Base-by-base conservation (phyloP, 2,888 invertebrate genomes). In the Morpho helenor region DNA sequence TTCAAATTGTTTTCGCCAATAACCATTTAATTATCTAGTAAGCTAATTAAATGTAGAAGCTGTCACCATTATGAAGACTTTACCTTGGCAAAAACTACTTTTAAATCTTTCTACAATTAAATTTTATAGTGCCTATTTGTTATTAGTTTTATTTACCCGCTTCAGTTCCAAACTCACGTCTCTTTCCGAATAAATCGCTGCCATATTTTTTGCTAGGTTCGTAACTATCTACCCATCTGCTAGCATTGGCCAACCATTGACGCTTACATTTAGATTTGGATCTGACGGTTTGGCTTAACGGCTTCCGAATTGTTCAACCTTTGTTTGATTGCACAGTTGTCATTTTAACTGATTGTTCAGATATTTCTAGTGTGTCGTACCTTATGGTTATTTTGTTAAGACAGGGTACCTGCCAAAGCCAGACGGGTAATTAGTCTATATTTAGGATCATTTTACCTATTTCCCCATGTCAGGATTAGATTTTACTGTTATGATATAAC, bases 201-300 rank as follows among this genome's bases (percentile, higher is more conserved):
- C 71, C 73, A 84, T 84, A 80, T 82, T 82, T 82, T 79, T 77
- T 69, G 72, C 66, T 63, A 59, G 68, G 73, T 74, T 69, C 71
- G 77, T 70, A 69, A 79, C 77, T 74, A 64, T 68, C 68, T 68
- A 70, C 58, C 70, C 68, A 81, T 79, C 78, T 74, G 75, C 79
- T 74, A 62, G 70, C 57, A 51, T 63, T 61, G 70, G 68, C 70
- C 75, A 66, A 63, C 68, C 66, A 74, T 73, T 68, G 71, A 66
- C 68, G 71, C 60, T 57, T 55, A 71, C 69, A 71, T 74, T 70
- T 73, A 69, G 69, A 71, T 72, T 71, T 69, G 68, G 70, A 74
- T 73, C 72, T 68, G 71, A 72, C 67, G 62, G 66, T 59, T 62
- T 63, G 59, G 57, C 65, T 66, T 70, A 70, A 70, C 71, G 65